phyloP scores from a whole-genome alignment of 1,140 invertebrate genomes.

The Formica exsecta region DNA sequence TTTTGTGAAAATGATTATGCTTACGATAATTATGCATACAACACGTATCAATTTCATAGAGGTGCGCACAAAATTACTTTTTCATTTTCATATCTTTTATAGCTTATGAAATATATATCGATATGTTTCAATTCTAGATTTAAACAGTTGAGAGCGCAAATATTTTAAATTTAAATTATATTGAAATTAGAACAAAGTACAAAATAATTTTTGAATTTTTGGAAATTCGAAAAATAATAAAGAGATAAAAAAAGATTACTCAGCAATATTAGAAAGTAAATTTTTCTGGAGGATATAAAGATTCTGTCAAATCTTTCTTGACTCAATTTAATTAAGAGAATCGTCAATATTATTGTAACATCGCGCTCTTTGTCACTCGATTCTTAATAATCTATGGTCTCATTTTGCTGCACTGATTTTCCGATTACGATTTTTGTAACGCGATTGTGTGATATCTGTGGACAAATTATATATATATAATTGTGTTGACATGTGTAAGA shows the following conservation, averaged over 20 bases:
- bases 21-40: neutral
- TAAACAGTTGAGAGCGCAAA: neutral
- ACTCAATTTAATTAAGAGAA: conserved; percentile 10
- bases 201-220: neutral
- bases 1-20: neutral
- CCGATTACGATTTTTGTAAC: conserved; percentile 70
- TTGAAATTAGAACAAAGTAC: neutral
- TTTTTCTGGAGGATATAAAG: neutral
- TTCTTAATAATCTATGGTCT: conserved; percentile 40
- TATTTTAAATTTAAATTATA: conserved; percentile 10
- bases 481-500: conserved; percentile 56
- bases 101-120: neutral
- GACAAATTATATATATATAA: conserved; percentile 69
- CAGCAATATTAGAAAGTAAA: neutral
- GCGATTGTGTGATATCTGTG: conserved; percentile 44
- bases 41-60: neutral
- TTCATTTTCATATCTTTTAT: neutral
- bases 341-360: conserved; percentile 5
- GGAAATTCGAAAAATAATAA: neutral
- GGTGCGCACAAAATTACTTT: neutral
- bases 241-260: neutral
- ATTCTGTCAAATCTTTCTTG: conserved; percentile 15
- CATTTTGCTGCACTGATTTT: conserved; percentile 64
- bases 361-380: conserved; percentile 71
- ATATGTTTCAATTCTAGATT: neutral